Evolutionary conservation across 2,888 invertebrate species (phyloP), one percentile per base, ranked within the genome.

Genomic region (Mylabris sibirica): DNA sequence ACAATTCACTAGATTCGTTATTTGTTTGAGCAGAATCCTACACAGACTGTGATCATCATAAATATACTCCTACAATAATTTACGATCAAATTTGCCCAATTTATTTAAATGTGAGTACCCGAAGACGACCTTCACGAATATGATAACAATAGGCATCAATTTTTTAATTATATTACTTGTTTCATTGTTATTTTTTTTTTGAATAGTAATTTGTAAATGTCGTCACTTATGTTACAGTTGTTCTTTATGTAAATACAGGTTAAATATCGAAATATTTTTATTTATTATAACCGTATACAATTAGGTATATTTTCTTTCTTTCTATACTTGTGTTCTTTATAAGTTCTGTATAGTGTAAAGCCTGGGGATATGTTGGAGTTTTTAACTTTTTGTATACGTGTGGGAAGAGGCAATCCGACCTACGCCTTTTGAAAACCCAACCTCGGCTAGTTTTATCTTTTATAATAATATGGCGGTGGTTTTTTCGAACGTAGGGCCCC

Each of bases 251-350:
- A 44, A 17, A 5, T 11, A 38, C 12, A 38, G 41, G 41, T 49
- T 49, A 20, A 11, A 49, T 20, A 8, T 4, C n/a, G 49, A 9
- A 49, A 20, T 20, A 59, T 61, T 69, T 66, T 69, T 66, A 66
- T 69, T 69, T 69, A 69, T 69, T 69, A 60, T 64, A n/a, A 69
- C 66, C 64, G 44, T 59, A 17, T n/a, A 44, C 68, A 63, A 30
- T 57, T 60, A 69, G 69, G 69, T 67, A 66, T 22, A 53, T 69
- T 67, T 70, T 62, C n/a, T 62, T 59, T 67, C 67, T 62, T 59
- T 67, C 64, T 64, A 62, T 61, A 38, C 14, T 44, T 57, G 59
- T 70, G 62, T 63, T n/a, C n/a, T n/a, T n/a, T n/a, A 49, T 30
- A 30, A 30, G 30, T 30, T 30, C 49, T 63, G 41, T 22, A 26